These are phyloP conservation scores for Trogon melanurus DNA, from an alignment of 2,113 vertebrate genomes.

Conservation along the genomic window DNA sequence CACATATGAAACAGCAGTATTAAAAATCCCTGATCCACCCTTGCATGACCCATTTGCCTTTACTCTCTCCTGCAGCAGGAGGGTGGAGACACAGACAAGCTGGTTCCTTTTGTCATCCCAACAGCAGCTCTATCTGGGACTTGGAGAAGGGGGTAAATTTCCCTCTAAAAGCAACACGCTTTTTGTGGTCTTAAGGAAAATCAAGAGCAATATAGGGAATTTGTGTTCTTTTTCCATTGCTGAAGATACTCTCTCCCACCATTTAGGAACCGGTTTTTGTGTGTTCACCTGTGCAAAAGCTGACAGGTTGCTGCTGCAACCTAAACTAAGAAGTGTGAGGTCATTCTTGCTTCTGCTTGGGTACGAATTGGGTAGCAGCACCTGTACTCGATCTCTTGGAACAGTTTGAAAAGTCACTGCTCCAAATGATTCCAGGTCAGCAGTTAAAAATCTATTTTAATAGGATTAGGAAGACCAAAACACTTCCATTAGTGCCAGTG, in stretches of 20 bases:
- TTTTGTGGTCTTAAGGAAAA: neutral
- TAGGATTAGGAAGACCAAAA: neutral
- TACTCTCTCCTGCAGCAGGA: conserved; percentile 32
- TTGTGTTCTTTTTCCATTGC: neutral
- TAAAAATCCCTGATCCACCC: conserved; percentile 43
- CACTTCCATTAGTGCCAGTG: neutral
- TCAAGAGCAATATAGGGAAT: neutral
- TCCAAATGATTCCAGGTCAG: neutral
- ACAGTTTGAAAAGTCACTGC: neutral
- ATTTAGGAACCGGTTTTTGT: neutral
- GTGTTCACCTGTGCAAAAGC: neutral
- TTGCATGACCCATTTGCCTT: conserved; percentile 52
- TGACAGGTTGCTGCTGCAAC: neutral
- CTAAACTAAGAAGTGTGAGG: neutral
- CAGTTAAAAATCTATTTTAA: neutral
- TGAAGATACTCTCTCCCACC: neutral
- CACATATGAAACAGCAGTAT: conserved; percentile 45
- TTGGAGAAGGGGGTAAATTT: neutral
- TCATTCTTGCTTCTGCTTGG: neutral
- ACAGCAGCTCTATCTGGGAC: neutral
- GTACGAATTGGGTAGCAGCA: neutral
- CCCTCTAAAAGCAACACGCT: neutral
- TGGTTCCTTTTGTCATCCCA: conserved; percentile 10
- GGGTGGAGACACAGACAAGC: neutral
- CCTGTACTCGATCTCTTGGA: neutral